These are phyloP conservation scores for Bradypus variegatus DNA, from an alignment of 2,797 vertebrate species.

Conservation along the genomic window DNA sequence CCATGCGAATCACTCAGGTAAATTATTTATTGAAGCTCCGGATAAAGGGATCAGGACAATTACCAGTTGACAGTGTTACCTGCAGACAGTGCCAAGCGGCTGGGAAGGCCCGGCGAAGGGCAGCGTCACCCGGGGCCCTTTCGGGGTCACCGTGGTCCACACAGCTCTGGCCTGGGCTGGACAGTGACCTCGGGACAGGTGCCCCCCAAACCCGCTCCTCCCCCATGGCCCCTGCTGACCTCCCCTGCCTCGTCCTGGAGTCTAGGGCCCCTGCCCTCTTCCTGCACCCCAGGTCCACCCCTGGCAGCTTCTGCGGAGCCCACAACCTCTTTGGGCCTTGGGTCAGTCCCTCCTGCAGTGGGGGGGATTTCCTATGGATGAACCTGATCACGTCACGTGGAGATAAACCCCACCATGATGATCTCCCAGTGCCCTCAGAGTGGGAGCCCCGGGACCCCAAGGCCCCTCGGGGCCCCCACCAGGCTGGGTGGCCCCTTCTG, in stretches of 20 bases:
- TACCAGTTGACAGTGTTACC: slow-evolving; percentile 76
- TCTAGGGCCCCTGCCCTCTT: neutral
- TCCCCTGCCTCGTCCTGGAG: neutral
- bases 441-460: too few species aligned
- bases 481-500: too few species aligned
- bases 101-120: neutral
- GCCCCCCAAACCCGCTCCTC: fast-evolving
- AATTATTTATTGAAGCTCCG: slow-evolving; percentile 79
- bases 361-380: neutral
- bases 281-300: neutral
- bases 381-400: too few species aligned
- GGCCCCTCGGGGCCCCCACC: too few species aligned
- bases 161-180: neutral
- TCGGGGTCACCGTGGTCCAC: fast-evolving
- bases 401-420: too few species aligned
- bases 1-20: slow-evolving; percentile 81
- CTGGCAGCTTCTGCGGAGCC: fast-evolving
- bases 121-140: fast-evolving
- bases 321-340: neutral
- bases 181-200: fast-evolving
- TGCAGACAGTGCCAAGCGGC: slow-evolving; percentile 46
- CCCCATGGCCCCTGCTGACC: fast-evolving
- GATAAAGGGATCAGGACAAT: slow-evolving; percentile 76
- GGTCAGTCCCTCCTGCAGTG: neutral
- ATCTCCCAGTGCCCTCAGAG: too few species aligned